Evolutionary conservation across 1,140 invertebrate genomes (phyloP), one percentile per base, ranked within the genome.

Genomic region (Magallana angulata): DNA sequence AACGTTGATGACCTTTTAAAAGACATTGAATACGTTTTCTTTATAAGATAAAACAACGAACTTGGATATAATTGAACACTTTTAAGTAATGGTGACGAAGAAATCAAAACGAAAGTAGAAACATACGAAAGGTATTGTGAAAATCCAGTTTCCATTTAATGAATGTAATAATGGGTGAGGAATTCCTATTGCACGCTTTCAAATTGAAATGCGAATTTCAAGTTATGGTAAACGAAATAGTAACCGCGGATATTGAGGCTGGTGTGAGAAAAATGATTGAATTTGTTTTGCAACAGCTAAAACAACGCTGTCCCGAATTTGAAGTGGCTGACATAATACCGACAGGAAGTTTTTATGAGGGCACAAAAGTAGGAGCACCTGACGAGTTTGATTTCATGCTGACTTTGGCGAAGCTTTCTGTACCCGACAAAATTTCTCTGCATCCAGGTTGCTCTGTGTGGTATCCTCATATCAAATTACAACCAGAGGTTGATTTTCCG

Each of bases 351-450:
- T 85, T 57, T 57, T 57, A 24, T 8, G 84, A 85, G 30, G 68
- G 68, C 56, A 85, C 84, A 1, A 85, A 85, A 57, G 71, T 85
- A 71, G 56, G 60, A 1, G 71, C 62, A 57, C 12, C 59, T 6
- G 71, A 85, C 57, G 84, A 85, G 30, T 85, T 85, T 18, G 84
- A 85, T 18, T 85, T 76, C 7, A 85, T 85, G 84, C 62, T 71
- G 5, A 36, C 36, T 76, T 64, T 85, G 12, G 59, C 71, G 57
- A n/a, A 56, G 16, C 84, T 85, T 58, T 85, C 84, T 9, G 24
- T 24, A 18, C 59, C 30, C n/a, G 84, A 85, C 18, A 7, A 30
- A 56, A 16, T 85, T 3, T 18, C 8, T n/a, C 57, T 82, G 8
- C 81, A 82, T n/a, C 18, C 12, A 14, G 81, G 81, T 57, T 82